Evolutionary conservation across 2,797 vertebrate genomes (phyloP).

Genomic region (Cryptoprocta ferox): DNA sequence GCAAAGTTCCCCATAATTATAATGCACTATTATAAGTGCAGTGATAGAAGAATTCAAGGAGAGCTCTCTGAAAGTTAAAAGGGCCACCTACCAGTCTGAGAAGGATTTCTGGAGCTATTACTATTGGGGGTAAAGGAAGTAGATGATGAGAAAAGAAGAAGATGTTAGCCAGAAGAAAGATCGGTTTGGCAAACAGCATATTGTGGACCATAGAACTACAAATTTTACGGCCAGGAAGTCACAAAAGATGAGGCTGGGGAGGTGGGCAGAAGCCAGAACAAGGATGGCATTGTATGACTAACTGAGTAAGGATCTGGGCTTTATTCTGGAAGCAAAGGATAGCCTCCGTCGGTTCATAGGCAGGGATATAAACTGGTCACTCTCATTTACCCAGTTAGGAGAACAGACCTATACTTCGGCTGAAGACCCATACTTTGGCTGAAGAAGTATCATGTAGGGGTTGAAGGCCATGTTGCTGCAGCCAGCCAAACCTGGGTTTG

Average conservation of each 20-base stretch:
- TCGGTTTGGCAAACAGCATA: neutral
- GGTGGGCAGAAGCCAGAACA: neutral
- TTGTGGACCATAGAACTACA: neutral
- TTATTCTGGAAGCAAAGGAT: neutral
- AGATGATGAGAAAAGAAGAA: neutral
- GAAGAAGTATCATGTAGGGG: neutral
- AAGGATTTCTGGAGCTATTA: neutral
- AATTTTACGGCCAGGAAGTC: neutral
- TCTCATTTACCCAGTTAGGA: neutral
- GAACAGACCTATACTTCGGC: neutral
- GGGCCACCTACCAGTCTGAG: neutral
- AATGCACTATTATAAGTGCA: neutral
- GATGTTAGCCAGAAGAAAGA: neutral
- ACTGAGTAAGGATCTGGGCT: neutral
- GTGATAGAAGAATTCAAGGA: neutral
- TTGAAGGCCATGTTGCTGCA: neutral
- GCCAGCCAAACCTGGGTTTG: neutral
- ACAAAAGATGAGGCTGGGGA: neutral
- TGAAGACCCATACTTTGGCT: neutral
- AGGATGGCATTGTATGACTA: neutral
- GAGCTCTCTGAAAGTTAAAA: neutral
- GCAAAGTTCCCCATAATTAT: neutral
- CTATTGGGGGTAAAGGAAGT: neutral
- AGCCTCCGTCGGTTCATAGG: neutral
- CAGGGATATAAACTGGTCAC: neutral